A percentile compares a stretch with the other conserved stretches of the same genome.
phyloP scores from a whole-genome alignment of 2,888 invertebrate genomes.

The Ferdinandea cuprea region DNA sequence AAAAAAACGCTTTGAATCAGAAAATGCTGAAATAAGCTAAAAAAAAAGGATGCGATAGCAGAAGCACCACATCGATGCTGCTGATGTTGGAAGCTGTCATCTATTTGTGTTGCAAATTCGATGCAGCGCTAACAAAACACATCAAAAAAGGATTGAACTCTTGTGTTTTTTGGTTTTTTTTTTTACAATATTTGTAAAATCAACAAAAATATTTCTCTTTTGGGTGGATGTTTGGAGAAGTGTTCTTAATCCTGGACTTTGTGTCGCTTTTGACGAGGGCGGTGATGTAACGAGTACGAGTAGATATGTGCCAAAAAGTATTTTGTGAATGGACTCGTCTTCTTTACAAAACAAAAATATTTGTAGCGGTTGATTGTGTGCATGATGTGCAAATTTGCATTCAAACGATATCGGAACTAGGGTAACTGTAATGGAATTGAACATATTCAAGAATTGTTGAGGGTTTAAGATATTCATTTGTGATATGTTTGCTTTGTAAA shows the following conservation, averaged over 20 bases:
- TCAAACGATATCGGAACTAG: no score
- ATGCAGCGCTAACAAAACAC: constrained; percentile 64
- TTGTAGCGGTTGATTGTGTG: no score
- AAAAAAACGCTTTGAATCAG: constrained; percentile 55
- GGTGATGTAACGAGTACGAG: no score
- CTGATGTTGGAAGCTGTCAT: constrained; percentile 66
- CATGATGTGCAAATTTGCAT: no score
- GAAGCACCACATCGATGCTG: constrained; percentile 41
- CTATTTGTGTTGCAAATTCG: constrained; percentile 71
- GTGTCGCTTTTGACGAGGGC: constrained; percentile 30
- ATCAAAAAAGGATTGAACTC: constrained; percentile 44
- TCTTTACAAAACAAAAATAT: no score
- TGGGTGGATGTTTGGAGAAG: constrained; percentile 10
- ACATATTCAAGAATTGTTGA: no score
- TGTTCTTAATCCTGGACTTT: constrained; percentile 58
- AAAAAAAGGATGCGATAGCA: constrained; percentile 49
- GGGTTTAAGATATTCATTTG: no score
- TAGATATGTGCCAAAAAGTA: constrained; percentile 27
- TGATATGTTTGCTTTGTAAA: no score
- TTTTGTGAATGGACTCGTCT: constrained; percentile 7
- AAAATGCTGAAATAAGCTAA: constrained; percentile 65
- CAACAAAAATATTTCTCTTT: constrained; percentile 61
- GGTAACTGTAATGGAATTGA: no score
- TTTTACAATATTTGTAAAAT: constrained; percentile 43
- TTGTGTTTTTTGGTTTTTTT: neutral